Conservation (phyloP, 2,113 vertebrate species). For the Toxostoma redivivum region DNA sequence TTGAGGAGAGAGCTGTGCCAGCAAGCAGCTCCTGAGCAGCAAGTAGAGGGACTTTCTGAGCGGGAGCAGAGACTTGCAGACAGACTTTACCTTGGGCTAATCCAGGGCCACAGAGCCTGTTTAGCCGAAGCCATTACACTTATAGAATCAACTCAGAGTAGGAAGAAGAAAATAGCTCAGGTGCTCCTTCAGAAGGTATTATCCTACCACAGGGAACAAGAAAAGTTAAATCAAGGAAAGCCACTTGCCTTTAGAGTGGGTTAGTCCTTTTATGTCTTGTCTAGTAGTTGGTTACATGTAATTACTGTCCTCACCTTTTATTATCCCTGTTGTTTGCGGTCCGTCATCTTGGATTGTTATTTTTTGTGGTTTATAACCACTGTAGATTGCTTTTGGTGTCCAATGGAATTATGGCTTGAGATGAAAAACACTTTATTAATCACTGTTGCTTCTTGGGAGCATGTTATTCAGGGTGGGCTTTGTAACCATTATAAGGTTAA, state of each 20-base stretch:
- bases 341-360: not conserved
- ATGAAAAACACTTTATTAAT: not conserved
- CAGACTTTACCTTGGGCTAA: conserved; percentile 83
- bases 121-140: conserved; percentile 95
- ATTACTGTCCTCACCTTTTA: not conserved
- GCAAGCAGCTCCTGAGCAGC: conserved; percentile 45
- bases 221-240: conserved; percentile 80
- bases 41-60: conserved; percentile 72
- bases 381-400: not conserved
- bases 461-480: not conserved
- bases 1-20: conserved; percentile 62
- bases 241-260: conserved; percentile 95
- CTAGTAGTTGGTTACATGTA: not conserved
- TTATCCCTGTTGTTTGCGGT: not conserved
- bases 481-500: not conserved
- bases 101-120: conserved; percentile 84
- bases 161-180: conserved; percentile 91
- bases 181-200: conserved; percentile 92
- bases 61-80: conserved; percentile 81
- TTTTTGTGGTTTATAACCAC: not conserved
- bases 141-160: conserved; percentile 87
- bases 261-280: conserved; percentile 73
- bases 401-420: not conserved
- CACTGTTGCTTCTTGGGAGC: accelerated
- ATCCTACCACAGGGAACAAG: conserved; percentile 81